Percentiles rank a stretch among this genome's conserved stretches.
These are phyloP conservation scores for Anguilla megastoma DNA, from an alignment of 2,797 vertebrate genomes.

Conservation along the genomic window DNA sequence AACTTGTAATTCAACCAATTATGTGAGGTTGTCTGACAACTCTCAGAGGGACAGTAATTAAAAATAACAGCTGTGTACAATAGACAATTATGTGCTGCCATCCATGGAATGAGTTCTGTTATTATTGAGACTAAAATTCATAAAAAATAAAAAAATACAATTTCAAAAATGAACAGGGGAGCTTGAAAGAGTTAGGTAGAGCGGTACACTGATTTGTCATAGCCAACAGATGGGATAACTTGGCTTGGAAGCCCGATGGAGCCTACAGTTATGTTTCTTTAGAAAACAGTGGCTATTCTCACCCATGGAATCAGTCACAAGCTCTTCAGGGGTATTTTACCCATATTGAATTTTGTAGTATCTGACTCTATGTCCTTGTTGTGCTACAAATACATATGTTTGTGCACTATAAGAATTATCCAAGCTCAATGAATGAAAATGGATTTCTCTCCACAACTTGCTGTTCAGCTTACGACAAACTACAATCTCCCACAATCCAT, in stretches of 20 bases:
- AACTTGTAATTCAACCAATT: conserved; percentile 62
- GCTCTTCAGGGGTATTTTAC: background rate
- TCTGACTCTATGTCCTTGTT: background rate
- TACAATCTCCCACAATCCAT: background rate
- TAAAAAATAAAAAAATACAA: background rate
- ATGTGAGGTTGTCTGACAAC: conserved; percentile 10
- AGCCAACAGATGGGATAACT: background rate
- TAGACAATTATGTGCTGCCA: conserved; percentile 12
- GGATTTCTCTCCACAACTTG: background rate
- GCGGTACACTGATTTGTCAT: background rate
- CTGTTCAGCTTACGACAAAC: background rate
- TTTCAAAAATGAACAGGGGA: background rate
- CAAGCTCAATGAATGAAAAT: background rate
- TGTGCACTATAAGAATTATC: background rate
- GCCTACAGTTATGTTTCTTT: background rate
- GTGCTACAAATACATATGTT: background rate
- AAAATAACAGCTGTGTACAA: conserved; percentile 21
- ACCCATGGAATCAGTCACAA: background rate
- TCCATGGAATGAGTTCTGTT: background rate
- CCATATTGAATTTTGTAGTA: background rate
- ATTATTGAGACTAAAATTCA: background rate
- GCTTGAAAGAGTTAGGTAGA: background rate
- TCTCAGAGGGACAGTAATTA: conserved; percentile 20
- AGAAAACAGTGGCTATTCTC: background rate
- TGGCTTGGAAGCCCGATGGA: background rate